Conservation (phyloP, 2,888 invertebrate species). For the Dermolepida albohirtum region DNA sequence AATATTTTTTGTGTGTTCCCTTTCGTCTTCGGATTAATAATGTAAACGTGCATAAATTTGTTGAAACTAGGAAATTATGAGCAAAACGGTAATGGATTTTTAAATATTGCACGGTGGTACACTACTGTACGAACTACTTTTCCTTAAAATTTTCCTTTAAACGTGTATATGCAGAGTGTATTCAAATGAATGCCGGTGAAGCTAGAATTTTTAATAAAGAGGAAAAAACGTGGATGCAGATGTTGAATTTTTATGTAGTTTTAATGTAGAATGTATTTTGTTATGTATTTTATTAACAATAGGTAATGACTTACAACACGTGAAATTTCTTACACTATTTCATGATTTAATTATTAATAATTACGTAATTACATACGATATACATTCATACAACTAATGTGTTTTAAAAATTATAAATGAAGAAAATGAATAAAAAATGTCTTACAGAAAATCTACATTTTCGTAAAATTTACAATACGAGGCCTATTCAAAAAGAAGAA, state of each 20-base stretch:
- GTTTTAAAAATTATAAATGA: no score
- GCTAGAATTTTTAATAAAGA: constrained; percentile 34
- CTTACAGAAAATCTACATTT: no score
- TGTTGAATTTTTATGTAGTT: constrained; percentile 16
- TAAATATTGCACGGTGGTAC: not conserved
- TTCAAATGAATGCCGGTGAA: constrained; percentile 24
- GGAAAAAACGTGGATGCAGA: constrained; percentile 4
- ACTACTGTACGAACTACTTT: constrained; percentile 1
- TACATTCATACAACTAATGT: no score
- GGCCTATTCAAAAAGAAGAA: no score
- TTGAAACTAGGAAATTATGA: not conserved
- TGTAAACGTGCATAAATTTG: constrained; percentile 12
- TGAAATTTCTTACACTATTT: no score
- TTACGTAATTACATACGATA: no score
- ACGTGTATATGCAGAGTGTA: constrained; percentile 21
- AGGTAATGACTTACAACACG: no score
- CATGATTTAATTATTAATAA: no score
- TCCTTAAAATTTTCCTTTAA: constrained; percentile 21
- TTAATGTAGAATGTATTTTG: constrained; percentile 7
- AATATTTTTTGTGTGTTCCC: not conserved
- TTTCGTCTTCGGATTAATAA: constrained; percentile 1
- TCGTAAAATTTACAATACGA: no score
- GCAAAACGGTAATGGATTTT: constrained; percentile 20
- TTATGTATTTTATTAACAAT: no score
- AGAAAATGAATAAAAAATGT: no score